Evolutionary conservation across 2,888 invertebrate genomes (phyloP).

Genomic region (Mythimna ferrago): DNA sequence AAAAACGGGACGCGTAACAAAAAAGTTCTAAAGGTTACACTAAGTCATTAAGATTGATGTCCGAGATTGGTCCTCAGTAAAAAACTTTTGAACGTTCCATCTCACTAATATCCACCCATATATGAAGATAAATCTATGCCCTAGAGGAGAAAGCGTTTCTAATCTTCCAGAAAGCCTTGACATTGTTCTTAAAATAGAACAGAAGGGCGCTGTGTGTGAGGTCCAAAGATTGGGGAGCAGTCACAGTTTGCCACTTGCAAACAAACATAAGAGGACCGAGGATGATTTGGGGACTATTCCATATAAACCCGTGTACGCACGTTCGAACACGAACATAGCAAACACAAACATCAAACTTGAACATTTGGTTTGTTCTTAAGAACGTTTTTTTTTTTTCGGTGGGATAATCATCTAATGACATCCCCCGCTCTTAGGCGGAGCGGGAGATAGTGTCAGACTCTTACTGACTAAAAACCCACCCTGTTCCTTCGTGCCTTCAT

Average conservation of each 20-base stretch:
- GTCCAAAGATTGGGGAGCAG: constrained; percentile 45
- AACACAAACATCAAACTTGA: too few species aligned
- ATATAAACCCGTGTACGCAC: neutral
- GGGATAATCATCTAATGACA: too few species aligned
- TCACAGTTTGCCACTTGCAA: constrained; percentile 30
- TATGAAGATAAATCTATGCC: constrained; percentile 65
- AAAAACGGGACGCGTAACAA: constrained; percentile 40
- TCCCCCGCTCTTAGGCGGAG: too few species aligned
- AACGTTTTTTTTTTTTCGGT: too few species aligned
- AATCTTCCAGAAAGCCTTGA: constrained; percentile 64
- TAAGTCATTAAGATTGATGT: constrained; percentile 63
- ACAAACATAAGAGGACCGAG: constrained; percentile 8
- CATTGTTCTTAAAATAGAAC: constrained; percentile 63
- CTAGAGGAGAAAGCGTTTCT: constrained; percentile 58
- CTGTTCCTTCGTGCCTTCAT: too few species aligned
- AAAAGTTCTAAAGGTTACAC: constrained; percentile 52
- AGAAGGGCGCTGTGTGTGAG: constrained; percentile 39
- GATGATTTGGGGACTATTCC: constrained; percentile 22
- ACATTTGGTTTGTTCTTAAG: too few species aligned
- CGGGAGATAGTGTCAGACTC: too few species aligned
- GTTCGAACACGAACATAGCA: too few species aligned
- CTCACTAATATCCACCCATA: constrained; percentile 54
- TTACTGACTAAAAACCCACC: too few species aligned
- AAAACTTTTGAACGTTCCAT: constrained; percentile 56
- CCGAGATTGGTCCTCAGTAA: constrained; percentile 48